Percentiles rank a stretch among this genome's conserved stretches.
Evolutionary conservation across 2,797 vertebrate species (phyloP).

Genomic region (Podargus strigoides): DNA sequence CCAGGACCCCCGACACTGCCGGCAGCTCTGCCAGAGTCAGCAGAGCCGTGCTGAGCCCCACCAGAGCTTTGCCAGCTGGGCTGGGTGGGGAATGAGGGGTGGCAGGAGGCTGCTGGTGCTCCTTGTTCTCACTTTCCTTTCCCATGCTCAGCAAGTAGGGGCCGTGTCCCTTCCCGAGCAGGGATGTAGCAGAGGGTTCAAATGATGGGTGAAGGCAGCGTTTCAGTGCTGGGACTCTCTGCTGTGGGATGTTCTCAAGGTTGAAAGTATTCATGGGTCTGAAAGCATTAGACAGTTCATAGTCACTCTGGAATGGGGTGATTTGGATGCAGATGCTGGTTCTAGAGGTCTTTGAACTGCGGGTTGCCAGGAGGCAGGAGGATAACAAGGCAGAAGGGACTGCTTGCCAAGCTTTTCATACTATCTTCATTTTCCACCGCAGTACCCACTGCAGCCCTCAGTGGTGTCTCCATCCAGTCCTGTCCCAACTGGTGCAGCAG

Average conservation of each 20-base stretch:
- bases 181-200: background rate
- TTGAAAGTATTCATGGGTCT: background rate
- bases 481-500: background rate
- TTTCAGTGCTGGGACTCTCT: background rate
- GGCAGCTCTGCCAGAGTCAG: background rate
- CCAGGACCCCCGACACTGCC: background rate
- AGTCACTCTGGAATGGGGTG: background rate
- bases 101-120: background rate
- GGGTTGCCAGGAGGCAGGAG: conserved; percentile 49
- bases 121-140: background rate
- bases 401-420: background rate
- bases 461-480: background rate
- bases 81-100: background rate
- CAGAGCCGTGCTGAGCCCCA: background rate
- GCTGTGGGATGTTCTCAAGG: conserved; percentile 20
- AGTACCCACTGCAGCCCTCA: background rate
- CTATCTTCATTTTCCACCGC: background rate
- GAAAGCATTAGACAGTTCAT: background rate
- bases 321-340: conserved; percentile 34
- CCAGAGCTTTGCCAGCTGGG: background rate
- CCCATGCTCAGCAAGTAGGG: background rate
- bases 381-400: conserved; percentile 14
- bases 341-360: conserved; percentile 50
- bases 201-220: background rate
- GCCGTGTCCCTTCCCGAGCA: background rate